These are phyloP conservation scores for Plemyria rubiginata DNA, from an alignment of 2,888 invertebrate species.

Conservation along the genomic window DNA sequence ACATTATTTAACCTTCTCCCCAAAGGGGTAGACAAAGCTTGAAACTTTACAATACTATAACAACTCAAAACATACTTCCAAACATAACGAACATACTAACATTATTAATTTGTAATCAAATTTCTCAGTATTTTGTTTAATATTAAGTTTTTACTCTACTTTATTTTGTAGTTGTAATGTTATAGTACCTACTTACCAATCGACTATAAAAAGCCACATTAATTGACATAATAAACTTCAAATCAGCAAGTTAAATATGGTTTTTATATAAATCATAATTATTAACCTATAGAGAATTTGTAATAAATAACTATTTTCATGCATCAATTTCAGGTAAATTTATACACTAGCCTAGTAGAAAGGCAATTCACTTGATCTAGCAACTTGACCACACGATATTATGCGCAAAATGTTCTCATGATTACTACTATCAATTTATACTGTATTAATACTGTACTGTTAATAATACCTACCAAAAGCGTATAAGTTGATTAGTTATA, in stretches of 20 bases:
- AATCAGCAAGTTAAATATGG: not conserved
- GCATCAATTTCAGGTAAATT: not conserved
- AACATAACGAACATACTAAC: constrained; percentile 7
- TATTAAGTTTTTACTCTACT: not conserved
- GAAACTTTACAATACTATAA: constrained; percentile 1
- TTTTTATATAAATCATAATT: not conserved
- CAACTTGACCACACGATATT: not conserved
- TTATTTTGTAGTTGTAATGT: not conserved
- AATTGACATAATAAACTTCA: not conserved
- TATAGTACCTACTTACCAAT: too few species aligned
- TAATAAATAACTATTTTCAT: constrained; percentile 5
- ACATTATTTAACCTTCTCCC: not conserved
- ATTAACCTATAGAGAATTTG: not conserved
- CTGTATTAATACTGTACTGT: not conserved
- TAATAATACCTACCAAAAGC: constrained; percentile 13
- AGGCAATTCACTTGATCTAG: constrained; percentile 1
- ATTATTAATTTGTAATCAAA: not conserved
- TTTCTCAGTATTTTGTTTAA: too few species aligned
- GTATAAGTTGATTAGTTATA: constrained; percentile 24
- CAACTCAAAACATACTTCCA: constrained; percentile 5
- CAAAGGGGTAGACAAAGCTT: not conserved
- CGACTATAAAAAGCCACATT: not conserved
- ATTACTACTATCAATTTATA: not conserved
- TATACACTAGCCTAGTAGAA: not conserved
- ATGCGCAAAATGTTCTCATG: not conserved